These are phyloP conservation scores for Zaprionus africanus DNA, from an alignment of 1,140 invertebrate genomes.

Conservation along the genomic window DNA sequence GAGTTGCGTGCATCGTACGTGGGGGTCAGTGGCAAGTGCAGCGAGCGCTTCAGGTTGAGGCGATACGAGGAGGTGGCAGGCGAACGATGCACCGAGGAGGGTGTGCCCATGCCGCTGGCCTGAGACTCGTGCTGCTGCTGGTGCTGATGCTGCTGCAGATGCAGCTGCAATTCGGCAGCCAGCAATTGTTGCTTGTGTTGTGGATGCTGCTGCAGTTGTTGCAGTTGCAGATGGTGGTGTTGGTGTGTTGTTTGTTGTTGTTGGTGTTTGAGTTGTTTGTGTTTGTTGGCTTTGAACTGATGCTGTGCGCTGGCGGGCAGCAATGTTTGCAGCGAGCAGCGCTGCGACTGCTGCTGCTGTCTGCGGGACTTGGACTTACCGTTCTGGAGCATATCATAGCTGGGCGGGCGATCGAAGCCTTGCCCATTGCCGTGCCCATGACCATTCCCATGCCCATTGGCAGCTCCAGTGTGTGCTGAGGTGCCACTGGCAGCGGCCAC, in stretches of 20 bases:
- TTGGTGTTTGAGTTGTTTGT: conserved; percentile 78
- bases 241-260: conserved; percentile 55
- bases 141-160: conserved; percentile 40
- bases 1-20: conserved; percentile 80
- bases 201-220: conserved; percentile 35
- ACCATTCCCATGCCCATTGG: conserved; percentile 44
- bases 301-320: conserved; percentile 77
- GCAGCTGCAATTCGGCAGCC: conserved; percentile 48
- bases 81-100: conserved; percentile 65
- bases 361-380: conserved; percentile 84
- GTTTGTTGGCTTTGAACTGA: conserved; percentile 75
- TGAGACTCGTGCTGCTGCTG: conserved; percentile 50
- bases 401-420: conserved; percentile 80
- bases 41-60: conserved; percentile 74
- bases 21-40: conserved; percentile 80
- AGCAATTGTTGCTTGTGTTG: conserved; percentile 49
- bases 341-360: conserved; percentile 68
- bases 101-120: conserved; percentile 60
- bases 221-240: conserved; percentile 50
- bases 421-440: conserved; percentile 22
- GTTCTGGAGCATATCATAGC: conserved; percentile 84
- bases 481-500: conserved; percentile 33
- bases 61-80: conserved; percentile 78
- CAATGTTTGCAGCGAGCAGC: conserved; percentile 80
- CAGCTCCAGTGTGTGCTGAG: conserved; percentile 20